Base-by-base conservation (phyloP, 1,140 invertebrate genomes). In the Procambarus clarkii region DNA sequence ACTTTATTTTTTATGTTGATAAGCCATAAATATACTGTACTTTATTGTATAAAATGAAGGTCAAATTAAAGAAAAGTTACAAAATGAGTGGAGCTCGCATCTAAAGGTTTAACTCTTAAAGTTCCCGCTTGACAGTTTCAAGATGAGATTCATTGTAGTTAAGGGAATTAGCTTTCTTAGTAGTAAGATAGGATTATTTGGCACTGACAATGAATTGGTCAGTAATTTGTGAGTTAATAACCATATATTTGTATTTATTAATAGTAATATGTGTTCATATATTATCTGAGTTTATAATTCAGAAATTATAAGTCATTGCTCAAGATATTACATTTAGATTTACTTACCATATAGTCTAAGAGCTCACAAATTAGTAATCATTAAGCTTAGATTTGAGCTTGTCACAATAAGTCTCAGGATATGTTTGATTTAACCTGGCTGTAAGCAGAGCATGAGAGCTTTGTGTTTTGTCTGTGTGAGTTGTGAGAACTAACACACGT, bases 391-490 rank as follows among this genome's bases (percentile, higher is more conserved):
- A 74, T 74, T 74, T 74, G 21, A 74, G 24, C 4, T 21, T 54
- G 24, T 4, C 24, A 74, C 7, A 24, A 2, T 5, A 44, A 34
- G 15, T 74, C 34, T 74, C 69, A 34, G 4, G 24, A 74, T 0
- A 11, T 74, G 34, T 74, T 74, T 34, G 69, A 34, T 34, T 4
- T 34, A 54, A 74, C n/a, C 7, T 74, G 69, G 82, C 82, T 48
- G 48, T 85, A 85, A 85, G 64, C 64, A 48, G 34, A 85, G 82
- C 82, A 85, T 85, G 82, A 24, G 15, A 85, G 82, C 82, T 85
- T 85, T 74, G n/a, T 48, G 8, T 69, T 83, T 69, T 71, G 82
- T 74, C 74, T 85, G 82, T 85, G 82, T 85, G 34, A 71, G 13
- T 45, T 71, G 82, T 74, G 64, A 71, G 64, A 64, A 85, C 82